These are phyloP conservation scores for Lacanobia wlatinum DNA, from an alignment of 2,888 invertebrate genomes.

Conservation along the genomic window DNA sequence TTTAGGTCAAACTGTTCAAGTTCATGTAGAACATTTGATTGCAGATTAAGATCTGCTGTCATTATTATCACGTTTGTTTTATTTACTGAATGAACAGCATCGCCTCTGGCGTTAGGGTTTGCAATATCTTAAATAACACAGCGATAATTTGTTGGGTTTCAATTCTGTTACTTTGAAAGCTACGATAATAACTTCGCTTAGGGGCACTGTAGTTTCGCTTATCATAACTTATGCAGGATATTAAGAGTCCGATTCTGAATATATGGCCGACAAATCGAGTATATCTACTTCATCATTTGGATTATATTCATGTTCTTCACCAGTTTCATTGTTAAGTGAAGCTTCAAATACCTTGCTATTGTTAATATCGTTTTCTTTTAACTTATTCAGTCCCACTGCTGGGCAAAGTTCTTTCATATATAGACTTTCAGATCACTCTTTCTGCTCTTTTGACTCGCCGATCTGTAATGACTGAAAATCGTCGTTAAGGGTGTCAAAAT, in stretches of 20 bases:
- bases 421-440: background rate
- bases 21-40: constrained; percentile 8
- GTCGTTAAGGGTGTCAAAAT: background rate
- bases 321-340: constrained; percentile 2
- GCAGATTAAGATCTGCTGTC: constrained; percentile 23
- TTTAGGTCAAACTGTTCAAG: background rate
- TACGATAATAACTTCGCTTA: constrained; percentile 55
- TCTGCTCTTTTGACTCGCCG: no score
- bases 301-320: constrained; percentile 12
- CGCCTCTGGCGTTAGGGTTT: constrained; percentile 27
- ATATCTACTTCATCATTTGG: constrained; percentile 19
- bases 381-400: background rate
- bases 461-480: background rate
- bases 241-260: constrained; percentile 47
- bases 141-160: constrained; percentile 53
- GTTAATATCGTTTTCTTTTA: background rate
- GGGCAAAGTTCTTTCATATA: no score
- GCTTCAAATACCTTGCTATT: background rate
- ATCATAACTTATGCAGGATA: constrained; percentile 49
- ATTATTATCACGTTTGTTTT: constrained; percentile 42
- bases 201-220: constrained; percentile 53
- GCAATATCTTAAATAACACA: constrained; percentile 48
- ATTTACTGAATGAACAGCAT: constrained; percentile 38
- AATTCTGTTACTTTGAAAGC: constrained; percentile 44
- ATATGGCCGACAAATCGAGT: constrained; percentile 38